phyloP scores from a whole-genome alignment of 2,113 vertebrate genomes.

The Semnornis frantzii region DNA sequence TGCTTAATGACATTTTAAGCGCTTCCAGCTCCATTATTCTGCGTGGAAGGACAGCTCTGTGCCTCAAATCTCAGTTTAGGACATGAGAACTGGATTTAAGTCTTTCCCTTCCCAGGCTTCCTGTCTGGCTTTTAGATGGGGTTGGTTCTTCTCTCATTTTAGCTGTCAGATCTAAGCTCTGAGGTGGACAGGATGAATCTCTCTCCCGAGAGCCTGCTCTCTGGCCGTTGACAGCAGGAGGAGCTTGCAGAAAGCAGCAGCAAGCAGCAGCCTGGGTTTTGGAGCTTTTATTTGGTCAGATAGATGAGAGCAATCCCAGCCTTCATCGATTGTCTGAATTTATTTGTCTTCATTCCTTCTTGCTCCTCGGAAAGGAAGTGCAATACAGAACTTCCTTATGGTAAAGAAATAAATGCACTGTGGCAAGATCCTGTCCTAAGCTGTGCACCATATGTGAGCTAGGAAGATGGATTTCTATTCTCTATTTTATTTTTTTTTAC shows the following conservation, averaged over 20 bases:
- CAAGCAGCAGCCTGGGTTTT: neutral
- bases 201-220: conserved; percentile 19
- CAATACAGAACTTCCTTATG: neutral
- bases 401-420: conserved; percentile 19
- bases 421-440: neutral
- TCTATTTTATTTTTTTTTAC: too few species aligned
- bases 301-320: neutral
- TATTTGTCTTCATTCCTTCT: neutral
- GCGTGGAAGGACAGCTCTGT: conserved; percentile 19
- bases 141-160: conserved; percentile 10
- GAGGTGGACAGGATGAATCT: conserved; percentile 58
- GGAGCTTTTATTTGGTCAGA: neutral
- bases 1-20: conserved; percentile 53
- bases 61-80: conserved; percentile 41
- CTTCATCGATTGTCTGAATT: neutral
- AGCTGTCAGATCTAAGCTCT: conserved; percentile 38
- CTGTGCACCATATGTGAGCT: neutral
- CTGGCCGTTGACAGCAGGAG: conserved; percentile 58
- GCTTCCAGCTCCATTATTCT: conserved; percentile 33
- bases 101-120: conserved; percentile 17
- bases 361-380: neutral
- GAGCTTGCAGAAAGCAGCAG: neutral
- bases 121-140: conserved; percentile 8
- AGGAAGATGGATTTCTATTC: neutral
- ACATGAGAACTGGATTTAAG: conserved; percentile 42